These are phyloP conservation scores for Druceiella hillmani DNA, from an alignment of 2,888 invertebrate species.

Conservation along the genomic window DNA sequence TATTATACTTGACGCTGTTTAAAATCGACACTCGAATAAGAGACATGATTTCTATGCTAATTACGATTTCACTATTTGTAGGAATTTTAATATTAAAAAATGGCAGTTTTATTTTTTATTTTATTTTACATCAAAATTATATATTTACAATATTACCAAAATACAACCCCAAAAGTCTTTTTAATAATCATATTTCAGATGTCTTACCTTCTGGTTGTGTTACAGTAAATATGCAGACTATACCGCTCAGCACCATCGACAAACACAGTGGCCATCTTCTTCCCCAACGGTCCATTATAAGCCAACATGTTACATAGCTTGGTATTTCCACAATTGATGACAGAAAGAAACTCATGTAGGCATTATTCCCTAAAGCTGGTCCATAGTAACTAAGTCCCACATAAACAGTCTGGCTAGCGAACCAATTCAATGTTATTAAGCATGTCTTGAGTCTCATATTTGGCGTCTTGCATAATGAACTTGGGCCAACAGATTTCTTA, in stretches of 20 bases:
- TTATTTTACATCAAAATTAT: too few relatives aligned
- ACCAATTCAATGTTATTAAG: constrained; percentile 84
- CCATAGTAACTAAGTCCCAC: constrained; percentile 90
- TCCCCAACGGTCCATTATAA: constrained; percentile 84
- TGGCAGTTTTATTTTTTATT: too few relatives aligned
- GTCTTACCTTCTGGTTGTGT: constrained; percentile 68
- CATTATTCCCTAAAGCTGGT: constrained; percentile 80
- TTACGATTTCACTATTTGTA: too few relatives aligned
- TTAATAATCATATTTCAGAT: neutral
- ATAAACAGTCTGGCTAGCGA: constrained; percentile 89
- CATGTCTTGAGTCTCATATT: constrained; percentile 86
- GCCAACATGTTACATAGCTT: constrained; percentile 82
- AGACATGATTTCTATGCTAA: too few relatives aligned
- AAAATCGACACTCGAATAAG: too few relatives aligned
- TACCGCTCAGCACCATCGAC: constrained; percentile 80
- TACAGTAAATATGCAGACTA: constrained; percentile 80
- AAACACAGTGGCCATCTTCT: constrained; percentile 84
- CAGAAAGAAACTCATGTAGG: constrained; percentile 83
- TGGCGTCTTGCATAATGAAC: constrained; percentile 70
- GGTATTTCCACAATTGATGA: constrained; percentile 86
- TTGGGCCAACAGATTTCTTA: constrained; percentile 49
- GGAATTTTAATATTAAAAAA: too few relatives aligned
- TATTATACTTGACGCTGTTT: too few relatives aligned
- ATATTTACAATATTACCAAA: too few relatives aligned
- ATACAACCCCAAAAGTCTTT: neutral